phyloP scores from a whole-genome alignment of 2,888 invertebrate species.

The Acheta domesticus region DNA sequence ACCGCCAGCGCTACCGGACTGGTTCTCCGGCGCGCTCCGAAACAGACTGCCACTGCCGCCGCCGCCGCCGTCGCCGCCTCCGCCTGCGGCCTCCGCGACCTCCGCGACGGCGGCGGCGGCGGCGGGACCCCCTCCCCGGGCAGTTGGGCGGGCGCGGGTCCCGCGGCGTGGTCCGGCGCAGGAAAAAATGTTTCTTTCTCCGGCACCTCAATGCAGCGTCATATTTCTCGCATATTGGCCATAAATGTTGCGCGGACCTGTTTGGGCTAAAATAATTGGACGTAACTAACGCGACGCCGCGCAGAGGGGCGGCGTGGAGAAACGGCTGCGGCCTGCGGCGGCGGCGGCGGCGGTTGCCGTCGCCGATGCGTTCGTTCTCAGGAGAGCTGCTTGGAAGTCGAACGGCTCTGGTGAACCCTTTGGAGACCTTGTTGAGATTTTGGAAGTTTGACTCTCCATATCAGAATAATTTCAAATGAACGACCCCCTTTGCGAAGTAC shows the following conservation, averaged over 20 bases:
- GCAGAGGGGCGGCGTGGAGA: background rate
- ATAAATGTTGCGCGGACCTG: slow-evolving; percentile 1
- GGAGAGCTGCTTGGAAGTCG: background rate
- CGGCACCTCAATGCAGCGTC: slow-evolving; percentile 18
- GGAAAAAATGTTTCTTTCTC: slow-evolving; percentile 18
- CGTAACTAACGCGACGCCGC: slow-evolving; percentile 1
- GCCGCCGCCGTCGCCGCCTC: background rate
- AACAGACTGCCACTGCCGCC: background rate
- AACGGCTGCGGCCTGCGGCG: background rate
- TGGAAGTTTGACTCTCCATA: too few species aligned
- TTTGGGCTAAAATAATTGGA: slow-evolving; percentile 18
- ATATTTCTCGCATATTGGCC: slow-evolving; percentile 18
- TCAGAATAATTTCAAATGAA: too few species aligned
- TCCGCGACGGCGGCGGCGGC: background rate
- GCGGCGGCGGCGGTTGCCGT: background rate
- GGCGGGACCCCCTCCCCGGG: background rate
- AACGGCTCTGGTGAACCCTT: background rate
- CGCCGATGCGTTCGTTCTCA: background rate
- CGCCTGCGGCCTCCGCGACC: background rate
- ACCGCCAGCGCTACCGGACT: background rate
- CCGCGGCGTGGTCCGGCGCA: background rate
- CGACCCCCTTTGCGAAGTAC: too few species aligned
- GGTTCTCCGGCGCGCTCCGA: background rate
- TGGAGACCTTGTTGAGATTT: too few species aligned
- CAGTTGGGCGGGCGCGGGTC: background rate